Conservation (phyloP, 2,797 vertebrate genomes). For the Eospalax fontanierii region DNA sequence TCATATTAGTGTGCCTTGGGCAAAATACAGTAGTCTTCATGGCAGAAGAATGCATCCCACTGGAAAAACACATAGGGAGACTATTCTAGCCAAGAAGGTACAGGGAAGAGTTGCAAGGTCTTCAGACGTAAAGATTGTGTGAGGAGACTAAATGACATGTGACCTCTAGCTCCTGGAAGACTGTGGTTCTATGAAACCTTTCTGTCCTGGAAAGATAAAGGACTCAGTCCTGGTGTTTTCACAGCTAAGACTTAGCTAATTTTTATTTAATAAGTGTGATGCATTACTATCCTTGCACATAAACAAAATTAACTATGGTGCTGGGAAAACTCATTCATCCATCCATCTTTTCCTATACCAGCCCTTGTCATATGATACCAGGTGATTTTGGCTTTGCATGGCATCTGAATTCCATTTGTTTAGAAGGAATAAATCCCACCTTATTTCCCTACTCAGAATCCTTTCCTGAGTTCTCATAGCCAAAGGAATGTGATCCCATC, state of each 20-base stretch:
- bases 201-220: not conserved
- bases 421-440: not conserved
- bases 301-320: not conserved
- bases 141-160: not conserved
- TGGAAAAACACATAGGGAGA: not conserved
- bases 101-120: not conserved
- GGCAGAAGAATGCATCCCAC: not conserved
- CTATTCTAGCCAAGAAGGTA: not conserved
- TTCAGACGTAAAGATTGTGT: not conserved
- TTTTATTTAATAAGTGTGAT: slow-evolving; percentile 26
- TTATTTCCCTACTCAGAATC: not conserved
- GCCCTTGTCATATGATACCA: not conserved
- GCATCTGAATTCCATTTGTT: slow-evolving; percentile 25
- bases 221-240: not conserved
- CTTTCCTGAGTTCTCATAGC: not conserved
- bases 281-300: not conserved
- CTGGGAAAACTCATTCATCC: not conserved
- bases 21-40: not conserved
- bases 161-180: not conserved
- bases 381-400: slow-evolving; percentile 2
- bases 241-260: not conserved
- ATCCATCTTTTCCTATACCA: not conserved
- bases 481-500: not conserved
- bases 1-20: not conserved
- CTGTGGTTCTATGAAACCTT: not conserved